Evolutionary conservation across 1,140 invertebrate genomes (phyloP).

Genomic region (Rhopalosiphum maidis): DNA sequence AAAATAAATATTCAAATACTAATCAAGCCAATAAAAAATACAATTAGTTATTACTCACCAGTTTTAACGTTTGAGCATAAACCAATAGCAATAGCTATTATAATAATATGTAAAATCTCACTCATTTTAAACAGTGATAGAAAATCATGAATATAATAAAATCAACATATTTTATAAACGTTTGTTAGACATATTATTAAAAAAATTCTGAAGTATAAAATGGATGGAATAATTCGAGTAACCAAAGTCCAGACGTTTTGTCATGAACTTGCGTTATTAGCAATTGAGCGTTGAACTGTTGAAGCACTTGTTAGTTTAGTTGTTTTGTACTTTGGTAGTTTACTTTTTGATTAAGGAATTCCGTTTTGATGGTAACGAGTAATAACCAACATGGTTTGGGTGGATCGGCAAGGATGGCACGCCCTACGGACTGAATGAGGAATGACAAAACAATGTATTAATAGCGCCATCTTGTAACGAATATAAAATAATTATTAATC

Average conservation of each 20-base stretch:
- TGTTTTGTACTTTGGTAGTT: neutral
- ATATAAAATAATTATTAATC: neutral
- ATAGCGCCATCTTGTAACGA: slow-evolving; percentile 46
- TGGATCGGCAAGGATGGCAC: slow-evolving; percentile 17
- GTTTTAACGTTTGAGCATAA: slow-evolving; percentile 24
- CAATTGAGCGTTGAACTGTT: neutral
- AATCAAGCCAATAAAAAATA: neutral
- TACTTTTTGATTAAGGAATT: slow-evolving; percentile 48
- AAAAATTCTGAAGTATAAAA: neutral
- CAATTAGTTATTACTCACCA: slow-evolving; percentile 20
- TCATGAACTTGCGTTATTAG: neutral
- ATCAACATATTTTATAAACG: neutral
- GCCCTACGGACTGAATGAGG: slow-evolving; percentile 15
- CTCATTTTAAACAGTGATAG: neutral
- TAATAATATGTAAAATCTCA: neutral
- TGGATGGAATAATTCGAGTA: neutral
- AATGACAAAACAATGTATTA: neutral
- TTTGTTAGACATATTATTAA: neutral
- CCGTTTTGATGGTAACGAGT: slow-evolving; percentile 24
- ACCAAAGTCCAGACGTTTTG: neutral
- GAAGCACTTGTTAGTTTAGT: neutral
- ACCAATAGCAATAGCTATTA: neutral
- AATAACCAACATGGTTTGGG: slow-evolving; percentile 19
- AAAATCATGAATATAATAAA: neutral
- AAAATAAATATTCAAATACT: neutral